Conservation (phyloP, 2,888 invertebrate genomes). For the Pocota personata region DNA sequence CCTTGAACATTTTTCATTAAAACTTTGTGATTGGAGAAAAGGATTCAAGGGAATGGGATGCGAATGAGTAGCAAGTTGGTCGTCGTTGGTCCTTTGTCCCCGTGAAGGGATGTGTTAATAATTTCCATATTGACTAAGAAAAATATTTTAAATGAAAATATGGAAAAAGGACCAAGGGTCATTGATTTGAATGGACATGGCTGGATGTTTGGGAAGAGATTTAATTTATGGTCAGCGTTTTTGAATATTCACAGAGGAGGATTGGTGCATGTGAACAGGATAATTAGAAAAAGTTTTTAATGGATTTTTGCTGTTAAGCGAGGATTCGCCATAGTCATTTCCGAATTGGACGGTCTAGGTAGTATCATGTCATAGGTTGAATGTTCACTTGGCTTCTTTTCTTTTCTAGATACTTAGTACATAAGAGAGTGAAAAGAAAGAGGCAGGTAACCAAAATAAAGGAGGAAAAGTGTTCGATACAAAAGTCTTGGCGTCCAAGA, state of each 20-base stretch:
- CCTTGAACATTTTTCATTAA: conserved; percentile 61
- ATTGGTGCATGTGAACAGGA: not conserved
- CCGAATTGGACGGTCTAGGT: too few relatives aligned
- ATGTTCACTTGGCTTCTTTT: too few relatives aligned
- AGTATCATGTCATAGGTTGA: too few relatives aligned
- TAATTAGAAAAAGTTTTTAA: conserved; percentile 51
- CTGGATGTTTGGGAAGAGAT: not conserved
- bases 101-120: conserved; percentile 70
- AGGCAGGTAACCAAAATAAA: too few relatives aligned
- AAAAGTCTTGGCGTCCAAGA: too few relatives aligned
- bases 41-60: not conserved
- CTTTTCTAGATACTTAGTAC: too few relatives aligned
- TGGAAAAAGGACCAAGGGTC: conserved; percentile 36
- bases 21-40: conserved; percentile 62
- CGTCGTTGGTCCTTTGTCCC: conserved; percentile 57
- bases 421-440: too few relatives aligned
- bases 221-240: conserved; percentile 55
- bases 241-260: not conserved
- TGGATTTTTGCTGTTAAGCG: conserved; percentile 14
- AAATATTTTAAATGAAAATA: conserved; percentile 37
- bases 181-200: conserved; percentile 29
- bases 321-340: not conserved
- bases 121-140: conserved; percentile 42
- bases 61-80: conserved; percentile 21
- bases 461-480: too few relatives aligned